Evolutionary conservation across 2,888 invertebrate species (phyloP).

Genomic region (Cryptophagus acutangulus): DNA sequence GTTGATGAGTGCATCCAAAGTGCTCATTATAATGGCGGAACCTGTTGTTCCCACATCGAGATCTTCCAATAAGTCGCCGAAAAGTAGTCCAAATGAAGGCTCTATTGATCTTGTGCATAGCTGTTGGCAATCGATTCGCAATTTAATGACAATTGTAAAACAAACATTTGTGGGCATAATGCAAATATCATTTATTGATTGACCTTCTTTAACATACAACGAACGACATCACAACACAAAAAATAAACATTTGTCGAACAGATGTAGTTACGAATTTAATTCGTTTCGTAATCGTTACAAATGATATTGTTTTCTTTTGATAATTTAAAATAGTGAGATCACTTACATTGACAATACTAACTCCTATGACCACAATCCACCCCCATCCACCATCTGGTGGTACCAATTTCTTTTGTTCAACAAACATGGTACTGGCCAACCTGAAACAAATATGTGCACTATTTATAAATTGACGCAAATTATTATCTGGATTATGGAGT

Average conservation of each 20-base stretch:
- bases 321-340: constrained; percentile 2
- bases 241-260: constrained; percentile 39
- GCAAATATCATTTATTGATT: too few relatives aligned
- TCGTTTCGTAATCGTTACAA: too few relatives aligned
- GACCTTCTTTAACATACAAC: too few relatives aligned
- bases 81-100: constrained; percentile 75
- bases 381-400: constrained; percentile 89
- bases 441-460: too few relatives aligned
- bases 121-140: too few relatives aligned
- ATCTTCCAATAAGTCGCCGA: constrained; percentile 65
- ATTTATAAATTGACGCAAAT: too few relatives aligned
- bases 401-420: constrained; percentile 54
- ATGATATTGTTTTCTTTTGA: constrained; percentile 1
- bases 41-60: constrained; percentile 70
- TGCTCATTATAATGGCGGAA: constrained; percentile 70
- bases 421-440: constrained; percentile 39
- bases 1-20: constrained; percentile 70
- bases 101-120: constrained; percentile 75
- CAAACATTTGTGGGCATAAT: too few relatives aligned
- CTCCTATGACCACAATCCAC: constrained; percentile 81
- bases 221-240: too few relatives aligned
- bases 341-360: constrained; percentile 81
- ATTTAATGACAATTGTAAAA: too few relatives aligned
- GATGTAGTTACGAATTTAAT: background rate
- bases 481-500: too few relatives aligned